Evolutionary conservation across 2,797 vertebrate species (phyloP).

Genomic region (Xiphophorus birchmanni): DNA sequence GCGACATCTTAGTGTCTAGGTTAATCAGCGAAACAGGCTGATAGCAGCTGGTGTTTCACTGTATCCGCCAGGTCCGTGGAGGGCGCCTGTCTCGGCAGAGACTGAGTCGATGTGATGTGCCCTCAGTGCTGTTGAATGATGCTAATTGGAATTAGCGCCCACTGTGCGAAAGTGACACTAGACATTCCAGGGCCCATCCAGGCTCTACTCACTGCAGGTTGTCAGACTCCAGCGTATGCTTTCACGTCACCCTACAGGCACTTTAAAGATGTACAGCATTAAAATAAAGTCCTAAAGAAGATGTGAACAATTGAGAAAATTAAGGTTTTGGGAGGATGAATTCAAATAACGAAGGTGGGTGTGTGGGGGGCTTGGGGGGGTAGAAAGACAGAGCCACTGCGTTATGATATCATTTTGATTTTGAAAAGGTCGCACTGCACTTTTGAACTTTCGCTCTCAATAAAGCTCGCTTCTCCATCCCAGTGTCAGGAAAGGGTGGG

Average conservation of each 20-base stretch:
- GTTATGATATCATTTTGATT: constrained; percentile 26
- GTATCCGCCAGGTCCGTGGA: constrained; percentile 62
- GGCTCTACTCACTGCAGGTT: constrained; percentile 43
- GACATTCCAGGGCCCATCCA: constrained; percentile 57
- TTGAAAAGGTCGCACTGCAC: constrained; percentile 67
- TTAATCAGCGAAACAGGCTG: constrained; percentile 76
- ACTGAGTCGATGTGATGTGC: constrained; percentile 72
- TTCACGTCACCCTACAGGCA: constrained; percentile 41
- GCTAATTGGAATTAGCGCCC: constrained; percentile 78
- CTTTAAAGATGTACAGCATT: constrained; percentile 50
- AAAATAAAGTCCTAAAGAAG: background rate
- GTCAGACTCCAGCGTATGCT: constrained; percentile 68
- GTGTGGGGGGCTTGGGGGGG: background rate
- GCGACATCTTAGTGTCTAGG: constrained; percentile 77
- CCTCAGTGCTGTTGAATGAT: constrained; percentile 66
- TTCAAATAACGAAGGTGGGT: background rate
- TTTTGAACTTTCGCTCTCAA: constrained; percentile 74
- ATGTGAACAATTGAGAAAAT: constrained; percentile 22
- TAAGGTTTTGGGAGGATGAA: background rate
- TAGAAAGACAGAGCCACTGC: constrained; percentile 17
- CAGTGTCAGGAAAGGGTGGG: constrained; percentile 11
- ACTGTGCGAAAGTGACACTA: constrained; percentile 68
- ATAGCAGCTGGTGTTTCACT: constrained; percentile 76
- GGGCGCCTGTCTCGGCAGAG: constrained; percentile 71
- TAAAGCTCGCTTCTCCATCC: constrained; percentile 1